Base-by-base conservation (phyloP, 1,140 invertebrate genomes). In the Intoshia linei region DNA sequence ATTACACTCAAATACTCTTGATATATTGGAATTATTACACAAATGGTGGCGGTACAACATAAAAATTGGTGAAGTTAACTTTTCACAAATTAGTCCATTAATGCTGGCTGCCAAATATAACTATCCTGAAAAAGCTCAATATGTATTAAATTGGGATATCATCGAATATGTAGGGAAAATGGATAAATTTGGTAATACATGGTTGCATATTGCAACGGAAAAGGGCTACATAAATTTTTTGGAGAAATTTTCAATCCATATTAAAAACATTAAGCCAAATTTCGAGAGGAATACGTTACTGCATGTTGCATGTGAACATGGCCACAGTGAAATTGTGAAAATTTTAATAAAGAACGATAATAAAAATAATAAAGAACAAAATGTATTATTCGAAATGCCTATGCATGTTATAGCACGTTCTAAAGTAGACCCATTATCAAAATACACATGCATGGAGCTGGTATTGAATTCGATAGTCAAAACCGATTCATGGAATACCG, bases 141-240 rank as follows among this genome's bases (percentile, higher is more conserved):
- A 22, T 4, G 33, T 30, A 20, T 23, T 42, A 21, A 35, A 39
- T 13, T 17, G 14, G 15, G 34, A 32, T 18, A 30, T 43, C 23
- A 37, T 17, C 11, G 23, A n/a, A 2, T 24, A 41, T 6, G 41
- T 40, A 17, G 36, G 37, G 1, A 35, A 21, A 10, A n/a, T 43
- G n/a, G 15, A 13, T 11, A 42, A 43, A 21, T 30, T 34, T 10
- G 42, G 42, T 3, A 41, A 42, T 24, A 39, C 36, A 18, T 41
- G 41, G 2, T 17, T 43, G 11, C 42, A 43, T 33, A 22, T 40
- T 4, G 42, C 42, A 2, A 37, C 42, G n/a, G 25, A 30, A 27
- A 37, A 32, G 4, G 36, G 42, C 15, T 13, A 38, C 37, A 17
- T 2, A 3, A 24, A 7, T 2, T n/a, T n/a, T n/a, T 17, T 24